Base-by-base conservation (phyloP, 2,888 invertebrate species). In the Tenthredo mesomela region DNA sequence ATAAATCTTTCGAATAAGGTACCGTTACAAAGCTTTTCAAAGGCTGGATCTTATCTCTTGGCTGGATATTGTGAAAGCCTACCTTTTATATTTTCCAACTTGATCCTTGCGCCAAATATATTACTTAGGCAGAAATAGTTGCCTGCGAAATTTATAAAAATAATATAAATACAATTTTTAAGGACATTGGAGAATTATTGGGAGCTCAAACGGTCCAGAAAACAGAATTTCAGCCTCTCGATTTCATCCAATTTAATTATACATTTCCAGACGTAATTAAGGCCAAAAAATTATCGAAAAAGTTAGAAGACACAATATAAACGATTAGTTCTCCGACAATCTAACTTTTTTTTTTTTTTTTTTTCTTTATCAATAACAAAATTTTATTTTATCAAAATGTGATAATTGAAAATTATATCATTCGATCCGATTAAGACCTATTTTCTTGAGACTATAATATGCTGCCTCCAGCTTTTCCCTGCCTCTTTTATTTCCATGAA, bases 1-100 rank as follows among this genome's bases (percentile, higher is more conserved):
- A 82, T 85, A 85, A 85, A 85, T 85, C 85, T 82, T 82, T 54
- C 82, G 71, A 73, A 85, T 70, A 85, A 85, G 67, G 82, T 83
- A 37, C 15, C 70, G 54, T 71, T 82, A 82, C 80, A 82, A 85
- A 85, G 82, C 82, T 85, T 84, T 84, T 80, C 82, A 85, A 85
- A 85, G 82, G 85, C 37, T 75, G 67, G 84, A 84, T 85, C 85
- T 82, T 85, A 84, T 85, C 85, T 85, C 80, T 47, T 40, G n/a
- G 82, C 54, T 71, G 85, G 82, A 85, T 85, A 82, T 85, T 82
- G 82, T 54, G 54, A 37, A 7, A 85, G 82, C 82, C 82, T 58
- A 82, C 80, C 84, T 84, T 80, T 84, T 84, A 54, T 84, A 80
- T 37, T 47, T 82, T 37, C 77, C 25, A 82, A 80, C 75, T 82